A percentile compares a stretch with the other conserved stretches of the same genome.
Conservation (phyloP, 2,888 invertebrate genomes). For the Rosalia funebris region DNA sequence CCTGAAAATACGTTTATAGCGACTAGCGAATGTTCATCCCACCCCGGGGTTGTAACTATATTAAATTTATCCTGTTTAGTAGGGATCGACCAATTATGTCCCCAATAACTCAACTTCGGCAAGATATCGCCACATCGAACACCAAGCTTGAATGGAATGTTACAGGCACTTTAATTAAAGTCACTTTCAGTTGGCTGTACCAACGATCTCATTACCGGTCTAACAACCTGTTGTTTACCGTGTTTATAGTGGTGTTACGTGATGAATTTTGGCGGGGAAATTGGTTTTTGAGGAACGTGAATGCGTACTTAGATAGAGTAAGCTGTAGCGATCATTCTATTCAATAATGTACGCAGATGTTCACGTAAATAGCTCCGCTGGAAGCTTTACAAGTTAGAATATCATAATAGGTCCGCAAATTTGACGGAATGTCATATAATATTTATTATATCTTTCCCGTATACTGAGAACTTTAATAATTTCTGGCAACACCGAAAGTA, state of each 20-base stretch:
- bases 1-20: slow-evolving; percentile 6
- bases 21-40: background rate
- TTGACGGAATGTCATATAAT: too few species aligned
- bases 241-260: background rate
- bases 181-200: slow-evolving; percentile 5
- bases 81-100: slow-evolving; percentile 1
- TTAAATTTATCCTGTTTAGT: background rate
- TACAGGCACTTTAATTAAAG: slow-evolving; percentile 12
- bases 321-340: too few species aligned
- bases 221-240: slow-evolving; percentile 13
- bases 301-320: too few species aligned
- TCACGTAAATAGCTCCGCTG: too few species aligned
- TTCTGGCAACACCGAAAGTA: too few species aligned
- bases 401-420: too few species aligned
- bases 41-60: background rate
- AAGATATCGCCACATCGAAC: slow-evolving; percentile 1
- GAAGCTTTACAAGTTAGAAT: too few species aligned
- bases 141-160: background rate
- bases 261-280: slow-evolving; percentile 1
- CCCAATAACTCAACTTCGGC: slow-evolving; percentile 5
- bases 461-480: too few species aligned
- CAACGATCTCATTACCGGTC: slow-evolving; percentile 7
- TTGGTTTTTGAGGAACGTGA: too few species aligned
- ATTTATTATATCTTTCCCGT: too few species aligned
- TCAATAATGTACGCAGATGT: too few species aligned